Evolutionary conservation across 2,113 vertebrate species (phyloP), one percentile per base, ranked within the genome.

Genomic region (Zosterops japonicus): DNA sequence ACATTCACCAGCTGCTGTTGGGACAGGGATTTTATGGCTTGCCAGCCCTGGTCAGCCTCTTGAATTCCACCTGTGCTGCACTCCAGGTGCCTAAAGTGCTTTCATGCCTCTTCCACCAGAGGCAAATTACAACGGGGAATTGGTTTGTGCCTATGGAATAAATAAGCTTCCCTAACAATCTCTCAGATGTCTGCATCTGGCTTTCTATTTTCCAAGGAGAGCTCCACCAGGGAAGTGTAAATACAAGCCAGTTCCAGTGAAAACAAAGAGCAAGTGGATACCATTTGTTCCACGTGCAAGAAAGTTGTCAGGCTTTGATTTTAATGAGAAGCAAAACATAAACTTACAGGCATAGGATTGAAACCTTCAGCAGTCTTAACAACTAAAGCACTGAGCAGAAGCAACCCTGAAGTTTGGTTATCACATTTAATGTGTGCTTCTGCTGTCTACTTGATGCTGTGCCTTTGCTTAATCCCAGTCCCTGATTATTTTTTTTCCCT

Each of bases 141-240:
- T 82, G 16, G 8, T 16, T 6, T 28, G 22, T 80, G 14, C 47
- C 39, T 87, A n/a, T 21, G 29, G n/a, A 76, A 63, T 84, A 93
- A 84, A 61, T 2, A 60, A 72, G 56, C 8, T 47, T 69, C 47
- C 36, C 24, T 65, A 70, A 55, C 36, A 52, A 7, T 87, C 42
- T 77, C 77, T 93, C 27, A 41, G n/a, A 27, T 23, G 67, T 14
- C 67, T 95, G 25, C 46, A 16, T 77, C 11, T 74, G n/a, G 39
- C 39, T 39, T 39, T 39, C 39, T 39, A 39, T 89, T 95, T 95
- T 97, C 94, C 59, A 92, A 99, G 98, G 97, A 96, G 98, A 97
- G 98, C 98, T 80, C 98, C 98, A 49, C 98, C 98, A 47, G 98
- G 98, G 41, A 99, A 99, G 84, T 99, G 99, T 95, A 98, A 97